A percentile compares a stretch with the other conserved stretches of the same genome.
Conservation (phyloP, 2,797 vertebrate species). For the Coregonus ussuriensis region DNA sequence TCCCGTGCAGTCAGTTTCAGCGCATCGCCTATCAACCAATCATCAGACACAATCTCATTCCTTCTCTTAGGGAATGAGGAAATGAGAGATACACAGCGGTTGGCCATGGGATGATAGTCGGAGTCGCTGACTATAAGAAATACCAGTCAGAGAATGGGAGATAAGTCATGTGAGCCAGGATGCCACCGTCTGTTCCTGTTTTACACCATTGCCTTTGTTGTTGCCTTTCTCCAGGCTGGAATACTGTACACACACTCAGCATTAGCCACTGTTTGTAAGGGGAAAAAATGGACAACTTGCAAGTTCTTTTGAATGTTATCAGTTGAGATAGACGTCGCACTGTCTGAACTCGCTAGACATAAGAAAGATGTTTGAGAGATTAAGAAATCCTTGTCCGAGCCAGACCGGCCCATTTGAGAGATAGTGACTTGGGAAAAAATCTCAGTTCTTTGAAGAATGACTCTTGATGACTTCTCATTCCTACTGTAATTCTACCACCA, state of each 20-base stretch:
- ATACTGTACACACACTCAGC: background rate
- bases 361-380: background rate
- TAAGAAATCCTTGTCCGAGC: background rate
- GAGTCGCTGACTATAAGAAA: background rate
- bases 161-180: background rate
- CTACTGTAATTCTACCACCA: background rate
- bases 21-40: background rate
- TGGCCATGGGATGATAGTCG: background rate
- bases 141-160: too few relatives aligned
- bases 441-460: too few relatives aligned
- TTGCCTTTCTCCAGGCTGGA: background rate
- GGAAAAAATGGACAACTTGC: background rate
- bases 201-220: background rate
- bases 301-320: background rate
- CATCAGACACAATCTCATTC: background rate
- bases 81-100: background rate
- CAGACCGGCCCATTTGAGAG: background rate
- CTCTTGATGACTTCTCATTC: background rate
- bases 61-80: background rate
- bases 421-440: background rate
- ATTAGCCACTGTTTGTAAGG: background rate
- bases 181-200: background rate
- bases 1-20: background rate
- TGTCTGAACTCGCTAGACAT: background rate
- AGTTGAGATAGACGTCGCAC: background rate